A percentile compares a stretch with the other conserved stretches of the same genome.
These are phyloP conservation scores for Lycorma delicatula DNA, from an alignment of 1,140 invertebrate genomes.

Conservation along the genomic window DNA sequence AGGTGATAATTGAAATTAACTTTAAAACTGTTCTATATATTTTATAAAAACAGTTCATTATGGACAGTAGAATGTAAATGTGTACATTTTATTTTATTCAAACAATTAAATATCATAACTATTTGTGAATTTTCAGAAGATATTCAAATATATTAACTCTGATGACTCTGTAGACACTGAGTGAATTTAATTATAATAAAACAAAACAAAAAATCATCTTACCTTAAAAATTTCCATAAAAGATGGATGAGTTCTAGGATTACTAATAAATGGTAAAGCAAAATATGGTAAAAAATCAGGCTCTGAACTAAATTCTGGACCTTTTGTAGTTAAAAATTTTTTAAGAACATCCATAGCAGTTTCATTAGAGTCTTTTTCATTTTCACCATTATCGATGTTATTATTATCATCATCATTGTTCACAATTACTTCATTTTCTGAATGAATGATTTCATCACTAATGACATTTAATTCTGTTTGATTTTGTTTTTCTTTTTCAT, in stretches of 20 bases:
- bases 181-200: conserved; percentile 18
- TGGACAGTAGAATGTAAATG: neutral
- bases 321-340: conserved; percentile 44
- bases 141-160: too few relatives aligned
- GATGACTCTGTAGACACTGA: too few relatives aligned
- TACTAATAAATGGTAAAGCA: conserved; percentile 47
- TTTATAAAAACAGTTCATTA: neutral
- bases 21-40: neutral
- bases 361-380: neutral
- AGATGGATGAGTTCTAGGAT: conserved; percentile 45
- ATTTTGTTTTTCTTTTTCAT: too few relatives aligned
- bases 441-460: too few relatives aligned
- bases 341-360: conserved; percentile 43
- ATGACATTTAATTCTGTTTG: too few relatives aligned
- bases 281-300: conserved; percentile 48
- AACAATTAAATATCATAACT: too few relatives aligned
- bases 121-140: too few relatives aligned
- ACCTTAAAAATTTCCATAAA: conserved; percentile 47
- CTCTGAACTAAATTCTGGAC: conserved; percentile 43
- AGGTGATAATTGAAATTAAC: too few relatives aligned
- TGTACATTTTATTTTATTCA: too few relatives aligned
- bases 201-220: conserved; percentile 9
- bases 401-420: too few relatives aligned
- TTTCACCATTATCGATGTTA: neutral
- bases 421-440: too few relatives aligned